Percentiles rank a stretch among this genome's conserved stretches.
Conservation (phyloP, 2,888 invertebrate species). For the Oithona nana region DNA sequence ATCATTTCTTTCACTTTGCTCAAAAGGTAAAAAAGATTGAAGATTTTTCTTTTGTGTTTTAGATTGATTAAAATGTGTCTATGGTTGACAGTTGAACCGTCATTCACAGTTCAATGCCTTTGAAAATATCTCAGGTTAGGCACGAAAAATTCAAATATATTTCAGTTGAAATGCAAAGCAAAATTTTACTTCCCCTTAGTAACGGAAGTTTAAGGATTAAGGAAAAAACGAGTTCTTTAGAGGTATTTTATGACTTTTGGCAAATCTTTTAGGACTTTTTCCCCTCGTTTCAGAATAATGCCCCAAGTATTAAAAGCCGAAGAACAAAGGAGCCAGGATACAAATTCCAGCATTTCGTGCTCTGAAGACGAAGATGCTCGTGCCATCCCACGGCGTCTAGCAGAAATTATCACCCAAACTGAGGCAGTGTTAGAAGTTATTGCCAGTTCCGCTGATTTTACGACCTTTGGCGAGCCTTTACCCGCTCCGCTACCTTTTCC, state of each 20-base stretch:
- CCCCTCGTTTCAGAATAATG: background rate
- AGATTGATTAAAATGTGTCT: no score
- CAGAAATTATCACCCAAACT: background rate
- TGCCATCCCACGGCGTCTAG: constrained; percentile 1
- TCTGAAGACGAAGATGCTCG: background rate
- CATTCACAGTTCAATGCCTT: no score
- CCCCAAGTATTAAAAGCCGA: background rate
- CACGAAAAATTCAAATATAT: no score
- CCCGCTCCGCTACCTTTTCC: background rate
- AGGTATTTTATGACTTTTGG: no score
- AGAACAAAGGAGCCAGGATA: background rate
- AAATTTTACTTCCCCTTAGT: no score
- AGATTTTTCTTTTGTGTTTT: no score
- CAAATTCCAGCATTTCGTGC: background rate
- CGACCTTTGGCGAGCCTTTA: background rate
- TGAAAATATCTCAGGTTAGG: no score
- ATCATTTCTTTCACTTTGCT: constrained; percentile 5
- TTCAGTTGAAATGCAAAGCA: no score
- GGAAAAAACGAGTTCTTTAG: no score
- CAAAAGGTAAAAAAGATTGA: background rate
- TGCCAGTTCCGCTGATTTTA: background rate
- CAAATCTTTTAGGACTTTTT: no score
- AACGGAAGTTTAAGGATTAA: no score
- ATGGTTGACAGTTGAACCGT: no score
- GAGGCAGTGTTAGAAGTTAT: constrained; percentile 1